These are phyloP conservation scores for Acholoe squamosa DNA, from an alignment of 2,888 invertebrate species.

Conservation along the genomic window DNA sequence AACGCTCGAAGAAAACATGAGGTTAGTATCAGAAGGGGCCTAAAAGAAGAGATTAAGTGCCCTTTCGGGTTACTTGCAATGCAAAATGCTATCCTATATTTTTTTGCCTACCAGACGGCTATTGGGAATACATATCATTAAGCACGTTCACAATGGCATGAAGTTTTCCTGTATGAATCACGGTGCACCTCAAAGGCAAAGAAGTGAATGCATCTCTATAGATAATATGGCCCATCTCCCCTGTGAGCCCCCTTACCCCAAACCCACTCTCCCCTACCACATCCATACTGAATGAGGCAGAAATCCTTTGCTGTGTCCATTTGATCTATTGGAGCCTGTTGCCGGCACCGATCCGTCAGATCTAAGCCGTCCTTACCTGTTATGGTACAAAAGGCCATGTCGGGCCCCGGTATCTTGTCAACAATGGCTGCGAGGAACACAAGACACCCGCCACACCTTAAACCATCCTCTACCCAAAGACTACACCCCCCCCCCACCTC, in stretches of 20 bases:
- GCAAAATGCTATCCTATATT: too few species aligned
- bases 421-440: background rate
- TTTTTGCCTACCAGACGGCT: background rate
- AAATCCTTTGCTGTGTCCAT: background rate
- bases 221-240: background rate
- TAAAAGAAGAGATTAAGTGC: too few species aligned
- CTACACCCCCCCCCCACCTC: too few species aligned
- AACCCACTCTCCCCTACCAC: background rate
- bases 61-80: too few species aligned
- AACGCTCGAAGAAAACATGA: too few species aligned
- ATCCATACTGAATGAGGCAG: background rate
- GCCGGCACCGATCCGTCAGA: background rate
- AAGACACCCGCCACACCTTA: background rate
- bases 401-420: background rate
- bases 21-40: too few species aligned
- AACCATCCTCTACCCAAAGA: too few species aligned
- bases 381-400: conserved; percentile 4
- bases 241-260: background rate
- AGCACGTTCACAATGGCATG: background rate
- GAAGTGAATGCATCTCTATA: background rate
- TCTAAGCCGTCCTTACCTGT: background rate
- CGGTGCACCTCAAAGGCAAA: background rate
- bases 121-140: background rate
- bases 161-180: background rate
- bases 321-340: background rate